Evolutionary conservation across 2,113 vertebrate genomes (phyloP), one percentile per base, ranked within the genome.

Genomic region (Microcebus jonahi): DNA sequence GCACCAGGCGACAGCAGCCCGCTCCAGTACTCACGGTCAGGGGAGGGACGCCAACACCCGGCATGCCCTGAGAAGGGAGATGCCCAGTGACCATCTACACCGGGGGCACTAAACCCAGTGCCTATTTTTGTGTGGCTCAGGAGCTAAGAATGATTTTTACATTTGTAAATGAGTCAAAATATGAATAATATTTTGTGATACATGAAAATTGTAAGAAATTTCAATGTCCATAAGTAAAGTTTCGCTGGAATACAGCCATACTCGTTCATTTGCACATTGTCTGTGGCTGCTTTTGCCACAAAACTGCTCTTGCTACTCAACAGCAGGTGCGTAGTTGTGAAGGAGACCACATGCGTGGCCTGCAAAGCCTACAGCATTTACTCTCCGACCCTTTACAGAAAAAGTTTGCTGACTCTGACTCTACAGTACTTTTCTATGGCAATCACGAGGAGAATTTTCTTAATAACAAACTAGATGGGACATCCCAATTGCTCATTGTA

Each of bases 141-240:
- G 25, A 57, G 34, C 45, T 27, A 48, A 86, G 39, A 94, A 82
- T 86, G 39, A 77, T 34, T 91, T 92, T 67, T 77, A 68, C 27
- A 42, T 42, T 81, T 91, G 76, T 61, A 89, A 85, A 57, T 27
- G 18, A 42, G 39, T 65, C 59, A 59, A 88, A 96, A 87, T 29
- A 42, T 53, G 5, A 70, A 55, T 29, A 48, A 14, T 48, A 63
- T 61, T 90, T 53, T 84, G 18, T 90, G 48, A 70, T 55, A 84
- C 1, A 6, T 27, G 45, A 59, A 73, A 59, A 63, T 63, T 63
- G 3, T 29, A 63, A 27, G 61, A 63, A 27, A 80, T 53, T 57
- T 21, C 57, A 80, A 80, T 55, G 14, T 68, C 39, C 77, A 15
- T 67, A 55, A 76, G 48, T 31, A 67, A 17, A 55, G 39, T 91